Percentiles rank a stretch among this genome's conserved stretches.
These are phyloP conservation scores for Callionymus lyra DNA, from an alignment of 2,113 vertebrate genomes.

Conservation along the genomic window DNA sequence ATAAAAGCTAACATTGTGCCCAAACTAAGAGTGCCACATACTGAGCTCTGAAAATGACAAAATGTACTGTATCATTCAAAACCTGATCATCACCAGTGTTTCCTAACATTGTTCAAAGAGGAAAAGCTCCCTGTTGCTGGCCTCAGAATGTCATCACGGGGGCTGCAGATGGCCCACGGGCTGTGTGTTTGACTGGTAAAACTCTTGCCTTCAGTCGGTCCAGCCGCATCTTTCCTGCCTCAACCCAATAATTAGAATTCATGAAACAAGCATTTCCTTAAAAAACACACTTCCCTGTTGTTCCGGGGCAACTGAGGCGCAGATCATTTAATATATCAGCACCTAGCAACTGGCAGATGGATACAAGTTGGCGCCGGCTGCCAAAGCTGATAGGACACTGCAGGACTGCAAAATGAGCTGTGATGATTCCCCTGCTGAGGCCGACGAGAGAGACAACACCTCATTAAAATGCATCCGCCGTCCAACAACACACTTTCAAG, in stretches of 20 bases:
- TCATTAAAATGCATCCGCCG: conserved; percentile 60
- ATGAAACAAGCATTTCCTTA: conserved; percentile 65
- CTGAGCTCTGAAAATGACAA: no score
- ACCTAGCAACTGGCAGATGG: conserved; percentile 71
- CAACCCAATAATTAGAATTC: conserved; percentile 70
- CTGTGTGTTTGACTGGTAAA: no score
- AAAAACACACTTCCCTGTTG: conserved; percentile 65
- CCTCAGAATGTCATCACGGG: no score
- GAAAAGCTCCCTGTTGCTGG: no score
- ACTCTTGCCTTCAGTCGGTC: no score
- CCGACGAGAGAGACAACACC: conserved; percentile 52
- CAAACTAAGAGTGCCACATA: no score
- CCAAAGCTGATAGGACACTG: conserved; percentile 61
- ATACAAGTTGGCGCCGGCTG: conserved; percentile 57
- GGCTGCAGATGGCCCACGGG: no score
- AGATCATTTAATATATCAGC: conserved; percentile 71
- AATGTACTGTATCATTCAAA: no score
- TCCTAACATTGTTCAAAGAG: no score
- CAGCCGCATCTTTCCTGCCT: no score
- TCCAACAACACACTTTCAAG: conserved; percentile 39
- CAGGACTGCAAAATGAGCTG: conserved; percentile 60
- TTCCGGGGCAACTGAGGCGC: conserved; percentile 59
- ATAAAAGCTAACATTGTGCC: no score
- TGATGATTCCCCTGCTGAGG: conserved; percentile 59
- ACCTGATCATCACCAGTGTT: no score